A percentile compares a stretch with the other conserved stretches of the same genome.
Conservation (phyloP, 2,797 vertebrate species). For the Myotis pilosus region DNA sequence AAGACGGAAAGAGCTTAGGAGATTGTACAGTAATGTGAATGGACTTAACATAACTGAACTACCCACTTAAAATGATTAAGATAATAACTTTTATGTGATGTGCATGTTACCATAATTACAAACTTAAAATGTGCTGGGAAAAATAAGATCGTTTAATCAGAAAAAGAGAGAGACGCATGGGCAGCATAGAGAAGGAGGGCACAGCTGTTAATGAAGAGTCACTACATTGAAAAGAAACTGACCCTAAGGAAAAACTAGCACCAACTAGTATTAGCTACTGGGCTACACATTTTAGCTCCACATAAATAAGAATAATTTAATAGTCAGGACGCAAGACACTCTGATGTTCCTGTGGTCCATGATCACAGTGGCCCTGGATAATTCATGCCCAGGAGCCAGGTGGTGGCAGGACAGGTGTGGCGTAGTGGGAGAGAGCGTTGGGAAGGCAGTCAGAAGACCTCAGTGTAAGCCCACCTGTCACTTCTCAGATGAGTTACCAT, state of each 20-base stretch:
- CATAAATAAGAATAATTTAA: background rate
- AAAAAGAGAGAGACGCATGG: background rate
- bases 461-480: background rate
- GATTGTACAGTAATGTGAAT: background rate
- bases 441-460: background rate
- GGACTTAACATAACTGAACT: background rate
- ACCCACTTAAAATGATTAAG: background rate
- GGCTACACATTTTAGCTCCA: background rate
- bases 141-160: background rate
- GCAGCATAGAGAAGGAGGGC: background rate
- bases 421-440: background rate
- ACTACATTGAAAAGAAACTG: background rate
- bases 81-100: background rate
- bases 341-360: background rate
- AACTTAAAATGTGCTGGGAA: background rate
- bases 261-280: background rate
- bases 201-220: background rate
- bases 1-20: background rate
- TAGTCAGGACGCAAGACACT: background rate
- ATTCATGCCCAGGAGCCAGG: background rate
- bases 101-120: background rate
- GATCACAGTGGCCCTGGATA: background rate
- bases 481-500: background rate
- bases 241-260: background rate
- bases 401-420: background rate